These are phyloP conservation scores for Coracopsis vasa DNA, from an alignment of 2,113 vertebrate genomes.

Conservation along the genomic window DNA sequence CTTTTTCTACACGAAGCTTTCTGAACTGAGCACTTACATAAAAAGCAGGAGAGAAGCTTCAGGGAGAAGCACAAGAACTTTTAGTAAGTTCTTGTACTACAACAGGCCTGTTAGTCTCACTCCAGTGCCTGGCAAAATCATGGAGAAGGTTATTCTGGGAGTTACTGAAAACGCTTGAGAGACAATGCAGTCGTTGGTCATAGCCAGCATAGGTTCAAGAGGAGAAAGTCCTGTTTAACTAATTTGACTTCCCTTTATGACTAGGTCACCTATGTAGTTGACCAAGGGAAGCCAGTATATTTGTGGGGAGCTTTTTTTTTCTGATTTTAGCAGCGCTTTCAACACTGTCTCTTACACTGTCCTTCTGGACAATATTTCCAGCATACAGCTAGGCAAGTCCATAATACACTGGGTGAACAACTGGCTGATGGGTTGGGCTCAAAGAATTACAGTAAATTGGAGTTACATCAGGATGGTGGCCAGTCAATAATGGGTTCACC, in stretches of 20 bases:
- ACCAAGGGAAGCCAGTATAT: neutral
- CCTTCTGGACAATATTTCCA: neutral
- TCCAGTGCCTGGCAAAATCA: neutral
- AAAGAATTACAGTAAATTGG: neutral
- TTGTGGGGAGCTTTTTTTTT: neutral
- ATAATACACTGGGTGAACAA: neutral
- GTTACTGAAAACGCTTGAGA: neutral
- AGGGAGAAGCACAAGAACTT: neutral
- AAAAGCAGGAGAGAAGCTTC: neutral
- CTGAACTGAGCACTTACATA: neutral
- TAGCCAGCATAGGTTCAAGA: neutral
- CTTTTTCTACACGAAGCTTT: neutral
- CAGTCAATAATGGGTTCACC: neutral
- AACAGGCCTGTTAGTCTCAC: neutral
- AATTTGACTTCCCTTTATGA: neutral
- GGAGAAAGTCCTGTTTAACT: neutral
- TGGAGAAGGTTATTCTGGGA: neutral
- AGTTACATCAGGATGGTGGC: neutral
- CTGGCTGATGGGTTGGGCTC: accelerated
- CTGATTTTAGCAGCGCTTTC: neutral
- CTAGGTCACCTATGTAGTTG: neutral
- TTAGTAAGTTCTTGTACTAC: neutral
- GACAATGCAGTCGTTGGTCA: neutral
- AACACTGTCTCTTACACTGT: neutral
- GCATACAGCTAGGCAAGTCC: neutral